phyloP scores from a whole-genome alignment of 2,113 vertebrate genomes.

The Corynorhinus townsendii region DNA sequence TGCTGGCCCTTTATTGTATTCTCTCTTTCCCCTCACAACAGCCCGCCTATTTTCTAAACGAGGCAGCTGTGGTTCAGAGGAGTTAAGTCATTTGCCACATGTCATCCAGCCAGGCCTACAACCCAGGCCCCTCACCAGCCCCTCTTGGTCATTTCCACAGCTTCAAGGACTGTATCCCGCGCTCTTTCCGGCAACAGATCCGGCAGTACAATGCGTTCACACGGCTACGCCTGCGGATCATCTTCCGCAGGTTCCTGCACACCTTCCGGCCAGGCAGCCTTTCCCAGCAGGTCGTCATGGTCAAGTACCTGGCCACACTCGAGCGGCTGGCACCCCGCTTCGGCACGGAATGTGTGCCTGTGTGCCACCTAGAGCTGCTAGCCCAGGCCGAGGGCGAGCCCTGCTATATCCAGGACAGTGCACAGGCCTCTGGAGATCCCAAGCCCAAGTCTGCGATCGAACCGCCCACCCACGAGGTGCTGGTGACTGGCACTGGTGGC shows the following conservation, averaged over 20 bases:
- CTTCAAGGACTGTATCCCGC: slow-evolving; percentile 90
- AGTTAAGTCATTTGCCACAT: background rate
- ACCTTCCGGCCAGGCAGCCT: slow-evolving; percentile 85
- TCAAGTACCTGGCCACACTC: slow-evolving; percentile 91
- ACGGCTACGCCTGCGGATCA: slow-evolving; percentile 82
- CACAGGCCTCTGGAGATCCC: fast-evolving
- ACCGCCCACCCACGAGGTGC: slow-evolving; percentile 80
- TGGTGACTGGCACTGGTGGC: slow-evolving; percentile 84
- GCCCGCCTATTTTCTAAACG: background rate
- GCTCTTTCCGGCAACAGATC: slow-evolving; percentile 87
- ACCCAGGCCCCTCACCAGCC: fast-evolving
- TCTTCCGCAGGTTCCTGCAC: slow-evolving; percentile 86
- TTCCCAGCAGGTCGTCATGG: slow-evolving; percentile 85
- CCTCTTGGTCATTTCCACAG: slow-evolving; percentile 64
- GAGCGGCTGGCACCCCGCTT: slow-evolving; percentile 87
- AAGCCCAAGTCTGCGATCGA: fast-evolving
- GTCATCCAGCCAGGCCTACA: background rate
- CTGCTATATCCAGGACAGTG: slow-evolving; percentile 58
- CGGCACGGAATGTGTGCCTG: slow-evolving; percentile 81
- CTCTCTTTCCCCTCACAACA: background rate
- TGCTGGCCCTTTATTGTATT: background rate
- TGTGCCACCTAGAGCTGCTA: slow-evolving; percentile 72
- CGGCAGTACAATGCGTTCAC: slow-evolving; percentile 85
- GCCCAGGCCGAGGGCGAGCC: slow-evolving; percentile 72
- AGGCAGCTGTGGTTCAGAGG: background rate